Evolutionary conservation across 2,113 vertebrate species (phyloP).

Genomic region (Epinephelus fuscoguttatus): DNA sequence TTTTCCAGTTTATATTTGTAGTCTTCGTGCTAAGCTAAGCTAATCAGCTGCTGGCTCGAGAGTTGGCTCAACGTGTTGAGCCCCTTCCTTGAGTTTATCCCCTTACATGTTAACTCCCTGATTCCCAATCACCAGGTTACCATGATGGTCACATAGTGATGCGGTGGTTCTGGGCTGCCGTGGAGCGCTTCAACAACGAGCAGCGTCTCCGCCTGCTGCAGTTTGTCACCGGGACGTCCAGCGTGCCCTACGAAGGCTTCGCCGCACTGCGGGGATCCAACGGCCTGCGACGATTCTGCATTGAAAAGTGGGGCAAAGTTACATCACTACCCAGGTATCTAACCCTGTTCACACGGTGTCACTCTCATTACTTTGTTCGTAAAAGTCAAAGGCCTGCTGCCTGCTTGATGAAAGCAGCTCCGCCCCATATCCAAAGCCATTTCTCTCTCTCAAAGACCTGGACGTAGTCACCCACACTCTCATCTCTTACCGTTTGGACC

Average conservation of each 20-base stretch:
- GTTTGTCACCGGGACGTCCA: conserved; percentile 97
- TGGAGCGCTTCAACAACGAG: conserved; percentile 98
- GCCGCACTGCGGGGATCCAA: conserved; percentile 95
- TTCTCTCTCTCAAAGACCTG: too few species aligned
- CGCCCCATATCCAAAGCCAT: too few species aligned
- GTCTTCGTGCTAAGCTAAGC: too few species aligned
- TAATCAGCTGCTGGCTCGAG: too few species aligned
- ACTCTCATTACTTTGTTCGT: background rate
- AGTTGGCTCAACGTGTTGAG: background rate
- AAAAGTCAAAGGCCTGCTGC: background rate
- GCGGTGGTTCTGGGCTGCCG: conserved; percentile 97
- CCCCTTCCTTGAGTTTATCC: background rate
- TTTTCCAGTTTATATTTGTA: too few species aligned
- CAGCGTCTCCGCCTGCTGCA: conserved; percentile 95
- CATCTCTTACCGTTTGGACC: too few species aligned
- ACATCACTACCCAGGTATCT: conserved; percentile 95
- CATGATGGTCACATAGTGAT: conserved; percentile 98
- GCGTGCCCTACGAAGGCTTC: conserved; percentile 97
- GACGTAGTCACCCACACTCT: too few species aligned
- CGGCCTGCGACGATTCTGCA: conserved; percentile 95
- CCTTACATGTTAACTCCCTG: background rate
- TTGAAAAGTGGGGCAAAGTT: conserved; percentile 99
- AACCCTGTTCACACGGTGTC: background rate
- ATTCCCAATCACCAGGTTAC: conserved; percentile 86
- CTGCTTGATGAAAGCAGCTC: background rate